Percentiles rank a stretch among this genome's conserved stretches.
These are phyloP conservation scores for Umimayanthus chanpuru DNA, from an alignment of 92 coral and sea anemone genomes.

Conservation along the genomic window DNA sequence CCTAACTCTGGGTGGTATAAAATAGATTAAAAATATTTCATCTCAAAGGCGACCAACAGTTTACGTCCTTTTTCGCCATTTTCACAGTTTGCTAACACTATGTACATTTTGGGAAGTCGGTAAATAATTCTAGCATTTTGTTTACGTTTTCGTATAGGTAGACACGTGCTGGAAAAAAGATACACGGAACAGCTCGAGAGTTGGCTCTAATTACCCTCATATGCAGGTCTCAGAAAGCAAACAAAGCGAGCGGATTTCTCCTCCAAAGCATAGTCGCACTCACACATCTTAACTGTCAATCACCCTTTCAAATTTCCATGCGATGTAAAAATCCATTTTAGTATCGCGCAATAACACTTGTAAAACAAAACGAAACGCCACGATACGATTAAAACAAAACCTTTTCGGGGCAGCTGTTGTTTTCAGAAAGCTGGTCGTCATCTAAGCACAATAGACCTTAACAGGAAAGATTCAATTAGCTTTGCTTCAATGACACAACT, in stretches of 20 bases:
- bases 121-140: slow-evolving; percentile 32
- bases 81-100: slow-evolving; percentile 39
- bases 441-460: slow-evolving; percentile 38
- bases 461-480: slow-evolving; percentile 53
- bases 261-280: slow-evolving; percentile 25
- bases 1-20: slow-evolving; percentile 42
- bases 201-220: slow-evolving; percentile 29
- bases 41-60: slow-evolving; percentile 22
- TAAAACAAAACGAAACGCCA: slow-evolving; percentile 46
- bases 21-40: slow-evolving; percentile 36
- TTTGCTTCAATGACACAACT: slow-evolving; percentile 36
- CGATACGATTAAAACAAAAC: slow-evolving; percentile 32
- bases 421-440: slow-evolving; percentile 32
- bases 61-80: slow-evolving; percentile 11
- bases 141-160: slow-evolving; percentile 25
- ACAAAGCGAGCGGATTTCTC: slow-evolving; percentile 43
- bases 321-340: slow-evolving; percentile 36
- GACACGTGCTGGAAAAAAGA: slow-evolving; percentile 39
- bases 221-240: slow-evolving; percentile 37
- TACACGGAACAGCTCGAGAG: slow-evolving; percentile 22
- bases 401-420: slow-evolving; percentile 47
- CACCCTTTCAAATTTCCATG: slow-evolving; percentile 36
- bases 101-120: slow-evolving; percentile 30
- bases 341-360: slow-evolving; percentile 37
- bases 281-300: slow-evolving; percentile 33